phyloP scores from a whole-genome alignment of 2,888 invertebrate genomes.

The Aphidius colemani region DNA sequence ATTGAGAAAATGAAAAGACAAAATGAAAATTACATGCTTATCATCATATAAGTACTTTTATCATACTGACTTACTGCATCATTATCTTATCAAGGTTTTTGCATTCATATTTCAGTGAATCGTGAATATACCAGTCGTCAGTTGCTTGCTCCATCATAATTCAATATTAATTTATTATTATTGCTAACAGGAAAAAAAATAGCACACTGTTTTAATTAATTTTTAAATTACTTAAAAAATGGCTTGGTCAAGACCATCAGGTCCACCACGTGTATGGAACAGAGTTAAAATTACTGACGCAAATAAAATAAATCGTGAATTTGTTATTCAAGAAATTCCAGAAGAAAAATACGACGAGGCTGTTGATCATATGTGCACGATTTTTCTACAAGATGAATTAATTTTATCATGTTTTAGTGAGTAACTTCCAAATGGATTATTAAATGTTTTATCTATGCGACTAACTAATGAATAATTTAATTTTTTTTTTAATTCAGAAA shows the following conservation, averaged over 20 bases:
- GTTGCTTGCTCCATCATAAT: no score
- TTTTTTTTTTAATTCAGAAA: slow-evolving; percentile 5
- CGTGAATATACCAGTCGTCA: no score
- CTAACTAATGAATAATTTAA: not conserved
- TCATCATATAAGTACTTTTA: no score
- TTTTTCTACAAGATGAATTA: slow-evolving; percentile 47
- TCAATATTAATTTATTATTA: no score
- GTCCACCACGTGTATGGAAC: slow-evolving; percentile 49
- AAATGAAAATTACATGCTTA: no score
- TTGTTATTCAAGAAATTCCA: slow-evolving; percentile 51
- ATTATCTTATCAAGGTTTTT: no score
- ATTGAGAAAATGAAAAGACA: no score
- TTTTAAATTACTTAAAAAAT: not conserved
- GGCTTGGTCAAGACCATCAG: slow-evolving; percentile 37
- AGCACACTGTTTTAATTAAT: not conserved
- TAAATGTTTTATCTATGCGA: not conserved
- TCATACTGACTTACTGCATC: no score
- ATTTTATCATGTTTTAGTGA: slow-evolving; percentile 40
- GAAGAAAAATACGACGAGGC: slow-evolving; percentile 47
- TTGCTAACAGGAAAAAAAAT: no score
- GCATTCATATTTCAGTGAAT: no score
- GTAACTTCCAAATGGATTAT: slow-evolving; percentile 26
- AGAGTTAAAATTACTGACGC: slow-evolving; percentile 37
- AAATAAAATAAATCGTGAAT: slow-evolving; percentile 40
- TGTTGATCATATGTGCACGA: slow-evolving; percentile 41